phyloP scores from a whole-genome alignment of 2,113 vertebrate genomes.

The Psophia crepitans region DNA sequence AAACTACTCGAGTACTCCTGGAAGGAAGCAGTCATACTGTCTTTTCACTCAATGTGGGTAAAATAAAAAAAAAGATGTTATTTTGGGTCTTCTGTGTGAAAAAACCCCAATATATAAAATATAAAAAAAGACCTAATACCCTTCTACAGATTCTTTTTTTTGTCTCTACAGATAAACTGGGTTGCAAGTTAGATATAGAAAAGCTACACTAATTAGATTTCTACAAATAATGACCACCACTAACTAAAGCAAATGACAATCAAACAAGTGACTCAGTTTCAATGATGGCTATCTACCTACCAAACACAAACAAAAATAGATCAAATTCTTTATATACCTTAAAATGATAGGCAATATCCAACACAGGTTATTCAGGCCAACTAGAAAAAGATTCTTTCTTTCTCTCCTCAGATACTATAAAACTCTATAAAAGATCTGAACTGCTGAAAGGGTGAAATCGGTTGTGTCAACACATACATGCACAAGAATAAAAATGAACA shows the following conservation, averaged over 20 bases:
- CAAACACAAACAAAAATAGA: not conserved
- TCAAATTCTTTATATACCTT: not conserved
- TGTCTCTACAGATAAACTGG: not conserved
- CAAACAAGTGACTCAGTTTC: not conserved
- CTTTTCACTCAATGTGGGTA: not conserved
- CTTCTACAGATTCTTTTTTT: not conserved
- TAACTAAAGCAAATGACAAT: not conserved
- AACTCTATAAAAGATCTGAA: not conserved
- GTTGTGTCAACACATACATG: not conserved
- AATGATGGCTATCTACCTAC: not conserved
- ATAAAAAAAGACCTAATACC: not conserved
- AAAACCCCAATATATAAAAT: not conserved
- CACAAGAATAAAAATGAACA: not conserved
- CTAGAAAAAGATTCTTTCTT: not conserved
- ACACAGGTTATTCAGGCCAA: not conserved
- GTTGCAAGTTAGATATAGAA: not conserved
- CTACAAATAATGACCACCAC: not conserved
- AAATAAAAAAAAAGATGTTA: not conserved
- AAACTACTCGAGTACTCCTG: not conserved
- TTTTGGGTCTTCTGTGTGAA: not conserved
- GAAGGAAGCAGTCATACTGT: not conserved
- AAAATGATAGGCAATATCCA: not conserved
- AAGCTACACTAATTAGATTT: not conserved
- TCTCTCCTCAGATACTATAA: not conserved
- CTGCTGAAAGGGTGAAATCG: not conserved